phyloP scores from a whole-genome alignment of 2,797 vertebrate species.

The Sebastes reedi region DNA sequence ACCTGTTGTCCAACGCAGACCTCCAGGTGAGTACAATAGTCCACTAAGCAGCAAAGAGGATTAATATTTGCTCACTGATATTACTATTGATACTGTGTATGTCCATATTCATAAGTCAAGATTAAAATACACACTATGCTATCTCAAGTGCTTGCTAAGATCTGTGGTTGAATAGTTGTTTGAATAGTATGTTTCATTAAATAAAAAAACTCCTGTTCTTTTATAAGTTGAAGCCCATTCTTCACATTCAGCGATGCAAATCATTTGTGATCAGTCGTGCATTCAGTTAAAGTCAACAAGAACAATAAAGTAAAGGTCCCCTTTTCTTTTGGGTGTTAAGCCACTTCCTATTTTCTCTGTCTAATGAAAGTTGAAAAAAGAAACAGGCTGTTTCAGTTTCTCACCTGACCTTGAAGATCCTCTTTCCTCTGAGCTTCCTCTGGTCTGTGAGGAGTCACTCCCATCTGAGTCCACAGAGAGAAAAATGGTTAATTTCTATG shows the following conservation, averaged over 20 bases:
- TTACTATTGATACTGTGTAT: background rate
- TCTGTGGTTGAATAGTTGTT: background rate
- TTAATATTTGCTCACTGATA: constrained; percentile 46
- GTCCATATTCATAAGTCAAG: background rate
- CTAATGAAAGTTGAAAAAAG: constrained; percentile 37
- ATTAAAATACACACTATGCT: background rate
- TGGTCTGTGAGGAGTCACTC: background rate
- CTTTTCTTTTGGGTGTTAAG: background rate
- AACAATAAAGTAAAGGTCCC: background rate
- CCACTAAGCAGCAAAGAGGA: constrained; percentile 6
- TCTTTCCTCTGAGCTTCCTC: background rate
- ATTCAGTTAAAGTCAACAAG: background rate
- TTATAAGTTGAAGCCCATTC: constrained; percentile 35
- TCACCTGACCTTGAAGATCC: constrained; percentile 14
- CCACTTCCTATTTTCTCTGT: constrained; percentile 36
- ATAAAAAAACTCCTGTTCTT: background rate
- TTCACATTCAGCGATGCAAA: constrained; percentile 20
- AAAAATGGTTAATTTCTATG: background rate
- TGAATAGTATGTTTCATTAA: background rate
- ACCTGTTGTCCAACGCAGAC: constrained; percentile 75
- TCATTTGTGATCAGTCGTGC: background rate
- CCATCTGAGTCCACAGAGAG: background rate
- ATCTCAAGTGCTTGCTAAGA: background rate
- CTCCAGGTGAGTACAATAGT: constrained; percentile 71
- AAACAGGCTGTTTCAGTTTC: background rate